Percentiles rank a stretch among this genome's conserved stretches.
Evolutionary conservation across 2,888 invertebrate species (phyloP).

Genomic region (Meiosimyza platycephala): DNA sequence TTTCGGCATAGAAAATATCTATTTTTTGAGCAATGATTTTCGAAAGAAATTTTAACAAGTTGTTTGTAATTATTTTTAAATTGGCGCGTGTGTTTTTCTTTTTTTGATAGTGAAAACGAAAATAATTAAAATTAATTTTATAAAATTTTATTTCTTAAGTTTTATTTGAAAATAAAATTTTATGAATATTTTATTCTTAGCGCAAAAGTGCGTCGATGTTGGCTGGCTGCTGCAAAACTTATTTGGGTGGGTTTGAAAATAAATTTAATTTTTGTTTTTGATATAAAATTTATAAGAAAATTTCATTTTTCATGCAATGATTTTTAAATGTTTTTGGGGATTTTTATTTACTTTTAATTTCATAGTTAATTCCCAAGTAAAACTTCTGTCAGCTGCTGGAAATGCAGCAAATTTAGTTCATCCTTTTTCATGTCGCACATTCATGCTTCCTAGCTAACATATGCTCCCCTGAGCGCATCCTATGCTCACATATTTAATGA

Average conservation of each 20-base stretch:
- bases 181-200: background rate
- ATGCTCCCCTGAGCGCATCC: too few relatives aligned
- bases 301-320: constrained; percentile 37
- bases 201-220: background rate
- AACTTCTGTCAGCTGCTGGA: too few relatives aligned
- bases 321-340: background rate
- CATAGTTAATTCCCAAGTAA: too few relatives aligned
- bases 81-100: constrained; percentile 31
- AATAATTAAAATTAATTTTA: too few relatives aligned
- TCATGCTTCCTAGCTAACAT: background rate
- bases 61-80: constrained; percentile 37
- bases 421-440: constrained; percentile 16
- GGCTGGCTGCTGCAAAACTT: background rate
- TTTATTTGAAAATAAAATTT: too few relatives aligned
- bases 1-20: too few relatives aligned
- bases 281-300: constrained; percentile 7
- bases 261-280: background rate
- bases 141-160: too few relatives aligned
- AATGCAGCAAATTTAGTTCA: too few relatives aligned
- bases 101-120: too few relatives aligned
- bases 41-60: constrained; percentile 9
- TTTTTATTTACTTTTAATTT: background rate
- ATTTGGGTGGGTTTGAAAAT: background rate
- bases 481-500: too few relatives aligned
- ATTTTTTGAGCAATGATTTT: too few relatives aligned